Evolutionary conservation across 2,113 vertebrate genomes (phyloP), one percentile per base, ranked within the genome.

Genomic region (Prolemur simus): DNA sequence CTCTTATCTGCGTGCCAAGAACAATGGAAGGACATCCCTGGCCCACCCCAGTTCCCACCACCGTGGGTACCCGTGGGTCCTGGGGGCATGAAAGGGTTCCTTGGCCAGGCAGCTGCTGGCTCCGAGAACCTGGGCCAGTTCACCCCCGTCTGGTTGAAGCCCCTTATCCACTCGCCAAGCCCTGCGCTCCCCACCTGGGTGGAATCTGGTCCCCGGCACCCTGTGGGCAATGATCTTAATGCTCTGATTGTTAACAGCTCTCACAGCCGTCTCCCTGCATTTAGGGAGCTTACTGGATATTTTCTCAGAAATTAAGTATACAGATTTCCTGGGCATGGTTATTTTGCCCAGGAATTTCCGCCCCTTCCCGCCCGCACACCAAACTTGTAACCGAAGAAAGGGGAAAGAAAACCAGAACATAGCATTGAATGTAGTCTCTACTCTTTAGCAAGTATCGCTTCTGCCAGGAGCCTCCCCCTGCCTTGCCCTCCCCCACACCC

Each of bases 291-390:
- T 12, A 17, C 66, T 80, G 93, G 76, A 76, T 93, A 56, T 83
- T 32, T 94, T 83, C 95, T 97, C 49, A 60, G 91, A 95, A 97
- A 97, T 54, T 49, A 78, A 96, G 91, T 93, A 86, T 13, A 86
- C 93, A 93, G 74, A 88, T 87, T 95, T 98, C 87, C 83, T n/a
- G 52, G 80, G 78, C 87, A 74, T 15, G 63, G 83, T 93, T 74
- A 32, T 83, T 86, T 60, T 86, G 94, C 92, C 89, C 87, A 96
- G 89, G 96, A 94, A 97, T 97, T 98, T 97, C 96, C 76, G 17
- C 89, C 74, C 71, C 93, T 94, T 71, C 77, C 71, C 68, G 45
- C 77, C 71, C 68, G 45, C 66, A 80, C 54, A 92, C 92, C 78
- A 27, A 77, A 47, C 89, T 95, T 91, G 89, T 93, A 95, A 95